These are phyloP conservation scores for Ichneumoninae sp. DNA, from an alignment of 2,888 invertebrate genomes.

Conservation along the genomic window DNA sequence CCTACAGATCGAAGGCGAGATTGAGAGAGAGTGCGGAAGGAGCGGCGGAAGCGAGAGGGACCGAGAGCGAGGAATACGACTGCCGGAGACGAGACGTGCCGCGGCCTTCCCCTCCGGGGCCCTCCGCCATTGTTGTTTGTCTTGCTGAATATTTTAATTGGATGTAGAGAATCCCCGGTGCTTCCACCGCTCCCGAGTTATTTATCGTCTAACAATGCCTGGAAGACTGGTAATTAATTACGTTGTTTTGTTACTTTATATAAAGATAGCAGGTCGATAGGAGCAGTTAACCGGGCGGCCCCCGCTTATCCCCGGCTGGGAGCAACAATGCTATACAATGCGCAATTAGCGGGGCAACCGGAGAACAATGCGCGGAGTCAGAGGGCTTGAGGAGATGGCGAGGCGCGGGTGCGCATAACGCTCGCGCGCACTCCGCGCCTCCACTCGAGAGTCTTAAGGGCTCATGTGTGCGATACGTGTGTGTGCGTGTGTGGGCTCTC, in stretches of 20 bases:
- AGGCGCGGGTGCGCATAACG: slow-evolving; percentile 39
- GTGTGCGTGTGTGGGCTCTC: neutral
- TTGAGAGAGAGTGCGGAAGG: slow-evolving; percentile 27
- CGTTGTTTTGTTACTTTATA: slow-evolving; percentile 84
- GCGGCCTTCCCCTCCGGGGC: slow-evolving; percentile 41
- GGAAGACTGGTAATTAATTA: slow-evolving; percentile 84
- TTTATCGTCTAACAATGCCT: slow-evolving; percentile 84
- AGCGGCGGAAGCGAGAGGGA: slow-evolving; percentile 23
- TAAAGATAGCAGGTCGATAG: slow-evolving; percentile 83
- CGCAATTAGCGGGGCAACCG: slow-evolving; percentile 81
- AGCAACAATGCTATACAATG: slow-evolving; percentile 82
- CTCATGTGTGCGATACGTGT: slow-evolving; percentile 16
- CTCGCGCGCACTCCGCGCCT: slow-evolving; percentile 16
- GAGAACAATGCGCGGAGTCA: slow-evolving; percentile 67
- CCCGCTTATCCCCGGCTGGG: slow-evolving; percentile 60
- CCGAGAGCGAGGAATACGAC: slow-evolving; percentile 53
- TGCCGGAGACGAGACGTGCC: slow-evolving; percentile 58
- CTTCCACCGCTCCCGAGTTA: slow-evolving; percentile 76
- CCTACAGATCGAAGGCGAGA: slow-evolving; percentile 37
- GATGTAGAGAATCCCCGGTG: slow-evolving; percentile 70
- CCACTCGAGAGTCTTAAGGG: slow-evolving; percentile 42
- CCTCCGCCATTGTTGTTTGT: slow-evolving; percentile 82
- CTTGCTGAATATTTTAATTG: slow-evolving; percentile 84
- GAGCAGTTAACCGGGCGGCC: slow-evolving; percentile 76
- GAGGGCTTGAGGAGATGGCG: slow-evolving; percentile 49